A percentile compares a stretch with the other conserved stretches of the same genome.
These are phyloP conservation scores for Ataeniobius toweri DNA, from an alignment of 2,797 vertebrate genomes.

Conservation along the genomic window DNA sequence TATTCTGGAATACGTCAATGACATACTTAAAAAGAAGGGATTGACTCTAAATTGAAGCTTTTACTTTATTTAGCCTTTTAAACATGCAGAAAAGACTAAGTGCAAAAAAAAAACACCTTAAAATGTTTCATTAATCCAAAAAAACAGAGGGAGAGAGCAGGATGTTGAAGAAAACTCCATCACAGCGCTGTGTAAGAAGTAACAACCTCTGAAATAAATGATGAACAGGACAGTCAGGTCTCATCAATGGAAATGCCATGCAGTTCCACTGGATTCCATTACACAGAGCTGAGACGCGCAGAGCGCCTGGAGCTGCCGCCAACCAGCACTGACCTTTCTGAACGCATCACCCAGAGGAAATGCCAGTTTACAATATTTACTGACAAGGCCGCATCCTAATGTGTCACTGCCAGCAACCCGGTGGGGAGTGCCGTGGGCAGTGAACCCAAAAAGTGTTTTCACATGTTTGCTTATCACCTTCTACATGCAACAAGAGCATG, in stretches of 20 bases:
- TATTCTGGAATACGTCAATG: conserved; percentile 22
- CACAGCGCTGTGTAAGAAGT: conserved; percentile 39
- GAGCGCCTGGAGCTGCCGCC: conserved; percentile 48
- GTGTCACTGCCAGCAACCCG: conserved; percentile 50
- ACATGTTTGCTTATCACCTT: conserved; percentile 20
- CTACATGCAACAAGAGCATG: conserved; percentile 1
- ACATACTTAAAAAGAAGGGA: conserved; percentile 38
- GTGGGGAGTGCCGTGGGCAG: conserved; percentile 23
- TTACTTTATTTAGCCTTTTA: conserved; percentile 6
- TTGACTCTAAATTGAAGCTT: conserved; percentile 7
- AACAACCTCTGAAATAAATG: conserved; percentile 68
- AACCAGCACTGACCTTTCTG: conserved; percentile 77
- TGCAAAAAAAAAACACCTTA: neutral
- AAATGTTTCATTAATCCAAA: neutral
- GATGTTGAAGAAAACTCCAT: conserved; percentile 57
- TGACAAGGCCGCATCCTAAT: conserved; percentile 71
- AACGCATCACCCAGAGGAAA: conserved; percentile 76
- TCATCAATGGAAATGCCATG: conserved; percentile 76
- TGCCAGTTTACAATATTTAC: conserved; percentile 79
- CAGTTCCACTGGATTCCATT: conserved; percentile 73
- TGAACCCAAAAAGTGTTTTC: conserved; percentile 26
- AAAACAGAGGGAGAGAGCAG: conserved; percentile 17
- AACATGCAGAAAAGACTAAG: neutral
- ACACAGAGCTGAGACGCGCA: conserved; percentile 53
- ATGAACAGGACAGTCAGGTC: conserved; percentile 73